A percentile compares a stretch with the other conserved stretches of the same genome.
Evolutionary conservation across 2,888 invertebrate genomes (phyloP).

Genomic region (Hecatera dysodea): DNA sequence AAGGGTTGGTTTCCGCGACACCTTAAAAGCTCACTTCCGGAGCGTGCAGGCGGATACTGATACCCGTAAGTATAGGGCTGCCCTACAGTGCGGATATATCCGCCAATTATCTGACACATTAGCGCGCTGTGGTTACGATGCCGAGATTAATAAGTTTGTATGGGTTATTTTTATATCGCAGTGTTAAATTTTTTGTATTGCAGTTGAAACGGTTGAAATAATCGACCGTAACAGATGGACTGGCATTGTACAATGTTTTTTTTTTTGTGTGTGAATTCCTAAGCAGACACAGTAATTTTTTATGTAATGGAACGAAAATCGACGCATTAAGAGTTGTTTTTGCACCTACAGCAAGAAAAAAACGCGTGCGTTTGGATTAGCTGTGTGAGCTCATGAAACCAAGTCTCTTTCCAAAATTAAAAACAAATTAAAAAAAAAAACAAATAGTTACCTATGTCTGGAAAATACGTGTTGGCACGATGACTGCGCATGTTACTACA

Average conservation of each 20-base stretch:
- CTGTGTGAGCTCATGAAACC: too few species aligned
- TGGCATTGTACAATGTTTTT: not conserved
- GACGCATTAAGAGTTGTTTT: not conserved
- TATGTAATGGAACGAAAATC: not conserved
- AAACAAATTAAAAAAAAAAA: too few species aligned
- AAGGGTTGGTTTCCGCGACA: constrained; percentile 49
- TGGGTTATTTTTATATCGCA: not conserved
- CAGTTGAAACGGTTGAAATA: constrained; percentile 3
- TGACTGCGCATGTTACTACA: not conserved
- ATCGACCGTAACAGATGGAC: constrained; percentile 2
- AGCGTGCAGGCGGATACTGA: constrained; percentile 21
- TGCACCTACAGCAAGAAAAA: too few species aligned
- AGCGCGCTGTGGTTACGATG: not conserved
- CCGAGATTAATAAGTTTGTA: not conserved
- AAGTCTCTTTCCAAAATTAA: too few species aligned
- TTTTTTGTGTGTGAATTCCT: not conserved
- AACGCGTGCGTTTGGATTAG: too few species aligned
- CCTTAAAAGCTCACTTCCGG: constrained; percentile 59
- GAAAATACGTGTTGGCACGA: too few species aligned
- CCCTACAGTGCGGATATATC: constrained; percentile 17
- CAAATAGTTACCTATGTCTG: too few species aligned
- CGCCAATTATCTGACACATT: constrained; percentile 15
- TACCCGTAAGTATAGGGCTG: constrained; percentile 47
- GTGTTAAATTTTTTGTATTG: not conserved
- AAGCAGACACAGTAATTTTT: not conserved